A percentile compares a stretch with the other conserved stretches of the same genome.
phyloP scores from a whole-genome alignment of 2,113 vertebrate genomes.

The Bos indicus region DNA sequence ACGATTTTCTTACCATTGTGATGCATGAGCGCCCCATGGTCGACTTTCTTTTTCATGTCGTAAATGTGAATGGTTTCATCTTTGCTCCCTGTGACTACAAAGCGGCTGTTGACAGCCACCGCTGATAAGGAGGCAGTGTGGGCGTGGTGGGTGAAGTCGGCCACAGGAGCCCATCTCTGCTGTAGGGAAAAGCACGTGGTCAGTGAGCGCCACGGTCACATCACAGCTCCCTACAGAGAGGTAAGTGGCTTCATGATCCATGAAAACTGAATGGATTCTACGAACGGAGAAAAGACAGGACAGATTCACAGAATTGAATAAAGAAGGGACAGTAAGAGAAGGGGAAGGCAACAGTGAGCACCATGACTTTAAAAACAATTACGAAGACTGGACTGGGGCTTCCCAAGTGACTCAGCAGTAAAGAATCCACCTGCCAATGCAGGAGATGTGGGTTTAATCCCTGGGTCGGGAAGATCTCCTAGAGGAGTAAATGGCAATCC shows the following conservation, averaged over 20 bases:
- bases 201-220: neutral
- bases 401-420: neutral
- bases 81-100: constrained; percentile 94
- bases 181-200: neutral
- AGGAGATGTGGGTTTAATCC: neutral
- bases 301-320: neutral
- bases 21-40: constrained; percentile 91
- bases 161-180: constrained; percentile 86
- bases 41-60: constrained; percentile 91
- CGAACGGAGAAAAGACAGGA: neutral
- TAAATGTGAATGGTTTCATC: constrained; percentile 98
- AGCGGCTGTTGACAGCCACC: constrained; percentile 88
- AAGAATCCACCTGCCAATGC: neutral
- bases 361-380: neutral
- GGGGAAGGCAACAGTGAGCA: neutral
- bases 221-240: neutral
- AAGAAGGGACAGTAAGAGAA: neutral
- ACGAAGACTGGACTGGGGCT: neutral
- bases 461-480: neutral
- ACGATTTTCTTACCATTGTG: constrained; percentile 86
- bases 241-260: accelerated
- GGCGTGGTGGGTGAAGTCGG: constrained; percentile 93
- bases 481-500: neutral
- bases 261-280: neutral
- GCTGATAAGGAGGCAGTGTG: constrained; percentile 90